These are phyloP conservation scores for Siniperca chuatsi DNA, from an alignment of 2,113 vertebrate species.

Conservation along the genomic window DNA sequence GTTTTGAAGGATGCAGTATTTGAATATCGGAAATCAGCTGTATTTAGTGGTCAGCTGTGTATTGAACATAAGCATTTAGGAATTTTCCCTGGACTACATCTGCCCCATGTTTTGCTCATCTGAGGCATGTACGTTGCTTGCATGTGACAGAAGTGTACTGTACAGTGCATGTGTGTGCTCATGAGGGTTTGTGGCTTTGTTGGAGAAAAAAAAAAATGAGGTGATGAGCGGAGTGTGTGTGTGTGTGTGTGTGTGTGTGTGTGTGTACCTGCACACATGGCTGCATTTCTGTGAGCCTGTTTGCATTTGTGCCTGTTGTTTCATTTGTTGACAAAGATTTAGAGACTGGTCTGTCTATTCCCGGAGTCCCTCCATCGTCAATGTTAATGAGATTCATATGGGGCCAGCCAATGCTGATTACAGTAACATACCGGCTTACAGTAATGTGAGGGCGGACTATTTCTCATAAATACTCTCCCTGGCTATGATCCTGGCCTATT, in stretches of 20 bases:
- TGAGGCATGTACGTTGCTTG: constrained; percentile 60
- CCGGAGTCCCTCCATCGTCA: constrained; percentile 56
- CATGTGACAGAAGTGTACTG: constrained; percentile 45
- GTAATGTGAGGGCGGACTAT: constrained; percentile 70
- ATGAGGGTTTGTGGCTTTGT: constrained; percentile 27
- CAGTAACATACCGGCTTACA: constrained; percentile 77
- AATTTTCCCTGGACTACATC: constrained; percentile 52
- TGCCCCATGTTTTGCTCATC: constrained; percentile 57
- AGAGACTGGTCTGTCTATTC: constrained; percentile 57
- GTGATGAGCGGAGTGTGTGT: constrained; percentile 18
- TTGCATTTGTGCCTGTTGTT: constrained; percentile 30
- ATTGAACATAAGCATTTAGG: constrained; percentile 38
- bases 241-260: constrained; percentile 9
- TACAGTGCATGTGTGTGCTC: constrained; percentile 33
- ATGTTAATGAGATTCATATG: constrained; percentile 78
- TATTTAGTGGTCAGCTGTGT: constrained; percentile 34
- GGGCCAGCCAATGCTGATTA: constrained; percentile 63
- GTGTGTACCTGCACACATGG: constrained; percentile 36
- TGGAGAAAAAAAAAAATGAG: constrained; percentile 12
- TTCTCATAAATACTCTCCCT: constrained; percentile 75
- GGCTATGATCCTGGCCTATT: constrained; percentile 54
- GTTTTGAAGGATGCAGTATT: constrained; percentile 46
- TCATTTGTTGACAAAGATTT: constrained; percentile 58
- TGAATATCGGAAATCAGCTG: constrained; percentile 54
- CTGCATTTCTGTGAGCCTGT: constrained; percentile 28